Evolutionary conservation across 2,888 invertebrate species (phyloP).

Genomic region (Cordilura impudica): DNA sequence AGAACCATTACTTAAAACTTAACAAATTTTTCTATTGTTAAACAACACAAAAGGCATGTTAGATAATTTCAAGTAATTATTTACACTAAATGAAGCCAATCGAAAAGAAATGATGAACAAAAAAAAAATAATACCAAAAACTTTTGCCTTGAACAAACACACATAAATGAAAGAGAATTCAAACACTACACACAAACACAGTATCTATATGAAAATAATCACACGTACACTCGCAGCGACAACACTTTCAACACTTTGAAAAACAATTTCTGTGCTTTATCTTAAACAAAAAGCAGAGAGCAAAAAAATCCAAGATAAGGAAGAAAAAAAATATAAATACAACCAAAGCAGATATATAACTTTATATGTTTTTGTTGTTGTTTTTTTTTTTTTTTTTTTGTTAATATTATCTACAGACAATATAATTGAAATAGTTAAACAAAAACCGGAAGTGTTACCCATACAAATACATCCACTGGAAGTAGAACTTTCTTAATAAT

Average conservation of each 20-base stretch:
- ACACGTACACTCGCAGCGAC: constrained; percentile 14
- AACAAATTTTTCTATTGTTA: constrained; percentile 12
- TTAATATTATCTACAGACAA: not conserved
- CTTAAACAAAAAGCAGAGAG: constrained; percentile 3
- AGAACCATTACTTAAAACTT: constrained; percentile 3
- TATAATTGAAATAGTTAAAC: constrained; percentile 48
- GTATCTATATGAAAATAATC: constrained; percentile 16
- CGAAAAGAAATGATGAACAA: constrained; percentile 32
- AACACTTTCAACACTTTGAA: constrained; percentile 47
- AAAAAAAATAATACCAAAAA: constrained; percentile 5
- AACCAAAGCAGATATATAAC: not conserved
- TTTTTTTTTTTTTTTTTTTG: too few relatives aligned
- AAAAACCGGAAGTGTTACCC: constrained; percentile 44
- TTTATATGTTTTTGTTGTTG: too few relatives aligned
- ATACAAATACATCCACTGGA: constrained; percentile 32
- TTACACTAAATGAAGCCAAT: constrained; percentile 62
- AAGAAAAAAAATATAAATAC: constrained; percentile 43
- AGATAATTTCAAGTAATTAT: constrained; percentile 61
- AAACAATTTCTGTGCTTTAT: constrained; percentile 44
- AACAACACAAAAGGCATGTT: constrained; percentile 35
- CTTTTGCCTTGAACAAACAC: constrained; percentile 31
- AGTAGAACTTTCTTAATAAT: constrained; percentile 53
- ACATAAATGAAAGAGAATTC: not conserved
- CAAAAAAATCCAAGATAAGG: constrained; percentile 27
- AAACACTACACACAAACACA: not conserved